Conservation (phyloP, 2,797 vertebrate species). For the Siniperca undulata region DNA sequence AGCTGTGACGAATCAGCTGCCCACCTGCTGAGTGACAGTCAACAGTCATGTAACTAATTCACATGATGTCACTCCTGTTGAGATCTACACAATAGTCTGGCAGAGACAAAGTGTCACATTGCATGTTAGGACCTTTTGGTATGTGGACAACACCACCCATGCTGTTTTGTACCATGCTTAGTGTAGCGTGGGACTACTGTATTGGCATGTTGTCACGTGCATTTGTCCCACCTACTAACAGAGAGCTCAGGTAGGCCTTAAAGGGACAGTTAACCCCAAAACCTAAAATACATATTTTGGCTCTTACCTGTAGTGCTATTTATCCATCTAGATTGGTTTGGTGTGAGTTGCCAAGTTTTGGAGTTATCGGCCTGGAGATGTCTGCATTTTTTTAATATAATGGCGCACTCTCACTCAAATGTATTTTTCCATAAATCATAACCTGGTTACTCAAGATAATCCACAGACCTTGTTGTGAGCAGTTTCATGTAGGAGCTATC, state of each 20-base stretch:
- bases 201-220: constrained; percentile 36
- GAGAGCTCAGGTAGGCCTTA: constrained; percentile 14
- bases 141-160: constrained; percentile 7
- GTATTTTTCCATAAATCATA: no score
- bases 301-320: no score
- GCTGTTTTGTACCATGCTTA: constrained; percentile 14
- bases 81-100: constrained; percentile 14
- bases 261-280: no score
- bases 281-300: no score
- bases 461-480: no score
- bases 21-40: constrained; percentile 52
- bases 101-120: constrained; percentile 47
- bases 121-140: constrained; percentile 31
- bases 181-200: constrained; percentile 11
- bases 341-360: no score
- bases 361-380: no score
- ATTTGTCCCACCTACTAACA: neutral
- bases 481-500: no score
- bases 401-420: no score
- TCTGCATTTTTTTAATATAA: no score
- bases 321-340: no score
- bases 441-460: no score
- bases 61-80: constrained; percentile 7
- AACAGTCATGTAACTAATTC: neutral
- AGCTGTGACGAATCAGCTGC: constrained; percentile 18